Conservation (phyloP, 2,797 vertebrate species). For the Pogonophryne albipinna region DNA sequence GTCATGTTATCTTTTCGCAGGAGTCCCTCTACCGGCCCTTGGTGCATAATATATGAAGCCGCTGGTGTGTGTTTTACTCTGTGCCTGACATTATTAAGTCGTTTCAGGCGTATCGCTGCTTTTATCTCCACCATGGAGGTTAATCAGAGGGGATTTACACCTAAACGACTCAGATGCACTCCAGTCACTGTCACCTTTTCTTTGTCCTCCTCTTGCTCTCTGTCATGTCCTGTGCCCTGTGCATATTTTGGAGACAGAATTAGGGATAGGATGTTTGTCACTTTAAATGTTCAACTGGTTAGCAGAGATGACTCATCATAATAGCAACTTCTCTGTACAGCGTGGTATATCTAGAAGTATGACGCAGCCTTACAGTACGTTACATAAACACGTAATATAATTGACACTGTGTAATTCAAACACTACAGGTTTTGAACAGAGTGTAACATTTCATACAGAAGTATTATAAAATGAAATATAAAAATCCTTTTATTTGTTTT, state of each 20-base stretch:
- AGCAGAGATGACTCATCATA: conserved; percentile 15
- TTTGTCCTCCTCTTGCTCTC: neutral
- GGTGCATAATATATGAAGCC: conserved; percentile 84
- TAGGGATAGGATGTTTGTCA: conserved; percentile 19
- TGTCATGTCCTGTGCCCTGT: conserved; percentile 31
- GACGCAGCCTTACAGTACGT: neutral
- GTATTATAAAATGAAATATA: neutral
- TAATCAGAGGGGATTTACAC: conserved; percentile 77
- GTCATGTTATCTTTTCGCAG: conserved; percentile 81
- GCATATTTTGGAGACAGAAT: conserved; percentile 50
- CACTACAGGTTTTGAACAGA: conserved; percentile 5
- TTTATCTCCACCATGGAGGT: conserved; percentile 74
- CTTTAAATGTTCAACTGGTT: conserved; percentile 15
- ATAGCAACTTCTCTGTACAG: neutral
- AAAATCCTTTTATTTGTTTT: no score
- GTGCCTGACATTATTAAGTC: conserved; percentile 76
- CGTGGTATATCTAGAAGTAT: neutral
- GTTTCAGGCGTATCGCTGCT: conserved; percentile 75
- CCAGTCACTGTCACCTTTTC: conserved; percentile 37
- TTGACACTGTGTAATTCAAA: conserved; percentile 1
- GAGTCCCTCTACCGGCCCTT: conserved; percentile 77
- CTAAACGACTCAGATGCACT: conserved; percentile 49
- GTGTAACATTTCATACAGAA: neutral
- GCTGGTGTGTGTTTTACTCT: conserved; percentile 80
- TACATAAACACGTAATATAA: neutral